Percentiles rank a stretch among this genome's conserved stretches.
Conservation (phyloP, 2,888 invertebrate species). For the Callosobruchus maculatus region DNA sequence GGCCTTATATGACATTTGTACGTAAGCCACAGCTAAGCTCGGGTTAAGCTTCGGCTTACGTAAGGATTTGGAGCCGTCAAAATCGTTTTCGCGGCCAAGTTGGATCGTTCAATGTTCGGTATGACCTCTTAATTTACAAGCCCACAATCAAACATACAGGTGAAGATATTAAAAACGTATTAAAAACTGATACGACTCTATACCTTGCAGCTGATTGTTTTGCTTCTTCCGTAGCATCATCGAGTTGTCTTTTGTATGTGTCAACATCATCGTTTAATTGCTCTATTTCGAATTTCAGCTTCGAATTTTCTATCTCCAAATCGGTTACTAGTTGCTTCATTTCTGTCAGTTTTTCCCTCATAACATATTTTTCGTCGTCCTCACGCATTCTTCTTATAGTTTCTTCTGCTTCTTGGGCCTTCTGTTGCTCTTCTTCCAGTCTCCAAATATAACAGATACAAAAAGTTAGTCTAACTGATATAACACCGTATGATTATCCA, state of each 20-base stretch:
- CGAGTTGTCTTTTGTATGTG: conserved; percentile 22
- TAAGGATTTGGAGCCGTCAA: too few species aligned
- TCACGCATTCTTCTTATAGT: conserved; percentile 25
- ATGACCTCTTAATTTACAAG: too few species aligned
- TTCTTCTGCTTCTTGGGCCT: conserved; percentile 24
- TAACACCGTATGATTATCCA: too few species aligned
- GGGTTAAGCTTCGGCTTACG: too few species aligned
- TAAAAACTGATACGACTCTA: neutral
- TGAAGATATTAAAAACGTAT: too few species aligned
- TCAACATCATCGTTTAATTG: conserved; percentile 25
- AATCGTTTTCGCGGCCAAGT: too few species aligned
- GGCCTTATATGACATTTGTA: too few species aligned
- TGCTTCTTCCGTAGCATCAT: conserved; percentile 21
- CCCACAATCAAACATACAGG: too few species aligned
- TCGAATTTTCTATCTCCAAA: conserved; percentile 30
- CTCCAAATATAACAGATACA: conserved; percentile 9
- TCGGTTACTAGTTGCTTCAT: conserved; percentile 29
- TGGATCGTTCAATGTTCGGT: too few species aligned
- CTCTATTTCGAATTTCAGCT: conserved; percentile 27
- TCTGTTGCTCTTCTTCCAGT: conserved; percentile 26
- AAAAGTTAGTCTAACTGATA: too few species aligned
- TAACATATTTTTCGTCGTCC: conserved; percentile 29
- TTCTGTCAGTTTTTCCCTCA: conserved; percentile 28
- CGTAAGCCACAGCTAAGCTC: too few species aligned
- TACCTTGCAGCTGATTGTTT: conserved; percentile 7